Evolutionary conservation across 1,140 invertebrate species (phyloP).

Genomic region (Drosophila varians): DNA sequence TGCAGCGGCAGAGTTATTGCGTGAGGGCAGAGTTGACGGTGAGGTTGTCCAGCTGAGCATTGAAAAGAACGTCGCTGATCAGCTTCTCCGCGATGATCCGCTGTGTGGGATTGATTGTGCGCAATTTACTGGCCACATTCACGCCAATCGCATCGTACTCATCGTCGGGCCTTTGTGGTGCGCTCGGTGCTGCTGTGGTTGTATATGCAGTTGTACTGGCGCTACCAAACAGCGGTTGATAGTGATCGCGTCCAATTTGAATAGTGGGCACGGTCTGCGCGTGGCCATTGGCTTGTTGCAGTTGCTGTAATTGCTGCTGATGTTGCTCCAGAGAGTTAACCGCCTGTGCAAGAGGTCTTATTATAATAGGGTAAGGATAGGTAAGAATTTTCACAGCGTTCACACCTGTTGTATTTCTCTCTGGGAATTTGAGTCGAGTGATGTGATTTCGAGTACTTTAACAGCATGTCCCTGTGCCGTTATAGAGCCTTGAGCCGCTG

Average conservation of each 20-base stretch:
- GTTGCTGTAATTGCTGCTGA: slow-evolving; percentile 74
- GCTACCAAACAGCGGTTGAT: slow-evolving; percentile 71
- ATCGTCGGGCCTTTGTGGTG: slow-evolving; percentile 64
- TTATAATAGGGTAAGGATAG: not conserved
- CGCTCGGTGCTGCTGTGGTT: slow-evolving; percentile 45
- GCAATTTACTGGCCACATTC: slow-evolving; percentile 83
- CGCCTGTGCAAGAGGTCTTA: slow-evolving; percentile 38
- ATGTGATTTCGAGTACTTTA: slow-evolving; percentile 78
- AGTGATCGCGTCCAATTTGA: slow-evolving; percentile 76
- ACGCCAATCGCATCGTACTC: slow-evolving; percentile 83
- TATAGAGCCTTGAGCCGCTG: slow-evolving; percentile 53
- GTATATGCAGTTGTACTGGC: slow-evolving; percentile 61
- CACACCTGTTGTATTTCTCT: slow-evolving; percentile 79
- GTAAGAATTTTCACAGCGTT: not conserved
- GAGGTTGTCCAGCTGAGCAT: slow-evolving; percentile 83
- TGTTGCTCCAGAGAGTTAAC: slow-evolving; percentile 79
- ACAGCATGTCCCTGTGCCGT: slow-evolving; percentile 66
- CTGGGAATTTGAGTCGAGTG: slow-evolving; percentile 76
- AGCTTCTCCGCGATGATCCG: slow-evolving; percentile 83
- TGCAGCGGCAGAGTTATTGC: slow-evolving; percentile 44
- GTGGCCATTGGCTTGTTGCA: slow-evolving; percentile 69
- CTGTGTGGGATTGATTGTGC: slow-evolving; percentile 82
- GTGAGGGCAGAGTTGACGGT: slow-evolving; percentile 68
- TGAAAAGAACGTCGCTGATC: slow-evolving; percentile 83
- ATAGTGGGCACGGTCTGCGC: slow-evolving; percentile 75